Percentiles rank a stretch among this genome's conserved stretches.
These are phyloP conservation scores for Dione vanillae DNA, from an alignment of 2,888 invertebrate genomes.

Conservation along the genomic window DNA sequence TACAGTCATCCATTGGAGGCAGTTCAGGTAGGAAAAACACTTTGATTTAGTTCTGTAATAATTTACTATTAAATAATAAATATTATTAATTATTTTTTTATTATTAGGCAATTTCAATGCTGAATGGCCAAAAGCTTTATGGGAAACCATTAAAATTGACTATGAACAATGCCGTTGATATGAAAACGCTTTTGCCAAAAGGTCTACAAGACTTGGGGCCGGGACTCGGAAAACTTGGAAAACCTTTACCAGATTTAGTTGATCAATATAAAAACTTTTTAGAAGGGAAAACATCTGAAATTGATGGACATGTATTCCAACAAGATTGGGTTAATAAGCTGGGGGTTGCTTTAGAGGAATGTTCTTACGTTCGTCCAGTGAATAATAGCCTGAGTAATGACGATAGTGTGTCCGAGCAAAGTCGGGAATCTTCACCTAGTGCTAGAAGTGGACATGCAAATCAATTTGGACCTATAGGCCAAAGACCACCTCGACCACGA, in stretches of 20 bases:
- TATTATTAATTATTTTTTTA: too few species aligned
- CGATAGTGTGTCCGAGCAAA: constrained; percentile 16
- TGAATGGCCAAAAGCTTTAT: constrained; percentile 63
- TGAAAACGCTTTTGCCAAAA: constrained; percentile 61
- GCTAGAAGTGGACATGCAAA: neutral
- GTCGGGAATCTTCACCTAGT: constrained; percentile 15
- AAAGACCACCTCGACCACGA: constrained; percentile 5
- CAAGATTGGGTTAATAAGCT: constrained; percentile 30
- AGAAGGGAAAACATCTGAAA: constrained; percentile 47
- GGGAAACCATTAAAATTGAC: constrained; percentile 59
- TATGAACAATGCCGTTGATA: constrained; percentile 53
- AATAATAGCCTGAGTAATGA: constrained; percentile 23
- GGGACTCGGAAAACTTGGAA: constrained; percentile 64
- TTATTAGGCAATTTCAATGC: constrained; percentile 73
- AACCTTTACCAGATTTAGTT: constrained; percentile 60
- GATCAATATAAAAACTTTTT: constrained; percentile 61
- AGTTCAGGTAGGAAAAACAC: constrained; percentile 61
- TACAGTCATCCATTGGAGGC: constrained; percentile 75
- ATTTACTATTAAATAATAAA: too few species aligned
- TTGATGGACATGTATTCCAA: constrained; percentile 46
- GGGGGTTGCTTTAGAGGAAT: constrained; percentile 29
- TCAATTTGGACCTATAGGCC: constrained; percentile 35
- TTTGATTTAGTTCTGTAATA: too few species aligned
- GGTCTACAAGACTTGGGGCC: constrained; percentile 62
- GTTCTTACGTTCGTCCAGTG: constrained; percentile 27